A percentile compares a stretch with the other conserved stretches of the same genome.
Conservation (phyloP, 30 jellyfish, hydroid and myxozoan species). For the Turritopsis dohrnii region DNA sequence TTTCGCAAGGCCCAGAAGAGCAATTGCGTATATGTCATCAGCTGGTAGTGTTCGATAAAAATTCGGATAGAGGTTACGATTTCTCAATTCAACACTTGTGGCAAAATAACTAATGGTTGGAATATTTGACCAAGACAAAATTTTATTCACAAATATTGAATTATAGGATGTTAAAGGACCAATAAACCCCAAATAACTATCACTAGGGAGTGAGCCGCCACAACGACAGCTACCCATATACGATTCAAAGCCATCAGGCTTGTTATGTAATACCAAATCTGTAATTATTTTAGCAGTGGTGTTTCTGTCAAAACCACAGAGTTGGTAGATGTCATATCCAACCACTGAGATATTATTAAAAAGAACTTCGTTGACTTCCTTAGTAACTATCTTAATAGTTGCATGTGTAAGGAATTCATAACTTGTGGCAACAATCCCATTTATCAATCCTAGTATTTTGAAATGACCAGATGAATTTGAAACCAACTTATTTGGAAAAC, state of each 20-base stretch:
- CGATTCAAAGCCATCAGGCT: neutral
- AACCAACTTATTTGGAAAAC: neutral
- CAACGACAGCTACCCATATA: neutral
- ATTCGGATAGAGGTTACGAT: constrained; percentile 45
- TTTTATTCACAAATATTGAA: constrained; percentile 4
- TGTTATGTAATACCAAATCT: neutral
- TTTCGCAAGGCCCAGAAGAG: constrained; percentile 32
- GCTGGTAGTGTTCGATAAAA: constrained; percentile 79
- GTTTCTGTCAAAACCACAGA: neutral
- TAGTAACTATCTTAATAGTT: neutral
- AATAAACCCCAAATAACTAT: neutral
- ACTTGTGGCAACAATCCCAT: neutral
- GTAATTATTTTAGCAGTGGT: neutral
- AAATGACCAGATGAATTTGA: neutral
- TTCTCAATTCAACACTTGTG: constrained; percentile 51
- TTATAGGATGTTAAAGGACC: neutral
- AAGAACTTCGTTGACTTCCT: neutral
- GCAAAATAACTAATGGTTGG: constrained; percentile 75
- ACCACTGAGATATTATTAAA: neutral
- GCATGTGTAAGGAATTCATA: neutral
- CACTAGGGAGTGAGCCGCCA: neutral
- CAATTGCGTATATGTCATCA: constrained; percentile 41
- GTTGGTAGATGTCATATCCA: neutral
- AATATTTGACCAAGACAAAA: constrained; percentile 21
- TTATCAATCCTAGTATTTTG: neutral